Base-by-base conservation (phyloP, 1,140 invertebrate genomes). In the Diplogasteroides magnus region DNA sequence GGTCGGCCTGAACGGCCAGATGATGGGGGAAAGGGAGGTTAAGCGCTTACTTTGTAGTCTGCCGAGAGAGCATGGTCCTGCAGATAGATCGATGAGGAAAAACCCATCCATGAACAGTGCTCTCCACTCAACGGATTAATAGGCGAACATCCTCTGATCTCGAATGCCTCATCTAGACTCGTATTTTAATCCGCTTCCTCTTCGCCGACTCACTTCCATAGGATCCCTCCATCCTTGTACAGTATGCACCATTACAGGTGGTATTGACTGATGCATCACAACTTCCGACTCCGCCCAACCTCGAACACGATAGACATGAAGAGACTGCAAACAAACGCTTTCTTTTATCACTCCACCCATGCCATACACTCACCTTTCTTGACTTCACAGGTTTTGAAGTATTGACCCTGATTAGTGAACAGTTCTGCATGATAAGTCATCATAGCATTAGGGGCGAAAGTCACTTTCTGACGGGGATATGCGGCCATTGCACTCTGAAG, bases 231-330 rank as follows among this genome's bases (percentile, higher is more conserved):
- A 23, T 59, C 32, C 59, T 67, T 2, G 57, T 60, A 27, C 65
- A 67, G 23, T 59, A 67, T 2, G 26, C 28, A n/a, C 56, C 65
- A n/a, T 31, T 58, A n/a, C 65, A 67, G 11, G 55, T 59, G 6
- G 19, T 57, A 23, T 55, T 67, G 13, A 56, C 59, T 0, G 23
- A 26, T 3, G 65, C 28, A 19, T 55, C 27, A n/a, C 65, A 67
- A 31, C 23, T 32, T 31, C 65, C 65, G 59, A 14, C 26, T 60
- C 65, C 65, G 27, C 32, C 29, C 14, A 31, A 67, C 13, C 31
- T 23, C n/a, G n/a, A 55, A 28, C 65, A 67, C 1, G 23, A 26
- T 6, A 58, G 57, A 15, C 65, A 67, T 15, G 55, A 27, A 15
- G 57, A 31, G 6, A 25, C 26, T 25, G 23, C 27, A 14, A 27